Evolutionary conservation across 2,797 vertebrate genomes (phyloP).

Genomic region (Chaetodon trifasciatus): DNA sequence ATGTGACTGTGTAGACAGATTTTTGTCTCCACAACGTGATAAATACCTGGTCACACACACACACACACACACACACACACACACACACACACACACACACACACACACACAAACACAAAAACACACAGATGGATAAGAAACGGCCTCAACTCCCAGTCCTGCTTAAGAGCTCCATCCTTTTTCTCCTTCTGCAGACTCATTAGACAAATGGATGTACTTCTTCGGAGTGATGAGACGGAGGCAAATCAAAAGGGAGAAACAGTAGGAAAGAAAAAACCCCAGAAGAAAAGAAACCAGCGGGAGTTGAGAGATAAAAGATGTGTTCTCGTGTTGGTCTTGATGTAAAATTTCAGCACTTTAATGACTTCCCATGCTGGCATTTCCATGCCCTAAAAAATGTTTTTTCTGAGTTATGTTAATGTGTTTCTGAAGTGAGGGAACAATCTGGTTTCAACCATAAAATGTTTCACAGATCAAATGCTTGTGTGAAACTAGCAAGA

Average conservation of each 20-base stretch:
- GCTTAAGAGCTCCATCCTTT: constrained; percentile 28
- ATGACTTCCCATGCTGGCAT: constrained; percentile 8
- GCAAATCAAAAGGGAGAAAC: constrained; percentile 40
- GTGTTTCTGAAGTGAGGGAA: constrained; percentile 15
- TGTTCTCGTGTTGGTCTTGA: constrained; percentile 22
- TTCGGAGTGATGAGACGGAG: constrained; percentile 28
- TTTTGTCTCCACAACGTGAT: too few species aligned
- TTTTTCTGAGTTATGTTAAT: constrained; percentile 25
- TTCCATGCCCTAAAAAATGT: constrained; percentile 44
- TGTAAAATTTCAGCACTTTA: constrained; percentile 39
- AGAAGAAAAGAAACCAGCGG: constrained; percentile 3
- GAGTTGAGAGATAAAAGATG: background rate
- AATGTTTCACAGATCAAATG: constrained; percentile 32
- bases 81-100: constrained; percentile 31
- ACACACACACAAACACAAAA: constrained; percentile 30
- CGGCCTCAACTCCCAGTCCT: background rate
- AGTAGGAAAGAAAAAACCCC: background rate
- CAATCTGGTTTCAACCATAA: constrained; percentile 12
- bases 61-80: constrained; percentile 12
- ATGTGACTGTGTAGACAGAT: too few species aligned
- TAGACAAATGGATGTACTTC: constrained; percentile 53
- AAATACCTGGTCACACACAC: too few species aligned
- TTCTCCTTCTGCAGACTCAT: constrained; percentile 41
- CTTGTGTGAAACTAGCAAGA: background rate
- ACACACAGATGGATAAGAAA: constrained; percentile 24